These are phyloP conservation scores for Apocrypta bakeri DNA, from an alignment of 1,140 invertebrate genomes.

Conservation along the genomic window DNA sequence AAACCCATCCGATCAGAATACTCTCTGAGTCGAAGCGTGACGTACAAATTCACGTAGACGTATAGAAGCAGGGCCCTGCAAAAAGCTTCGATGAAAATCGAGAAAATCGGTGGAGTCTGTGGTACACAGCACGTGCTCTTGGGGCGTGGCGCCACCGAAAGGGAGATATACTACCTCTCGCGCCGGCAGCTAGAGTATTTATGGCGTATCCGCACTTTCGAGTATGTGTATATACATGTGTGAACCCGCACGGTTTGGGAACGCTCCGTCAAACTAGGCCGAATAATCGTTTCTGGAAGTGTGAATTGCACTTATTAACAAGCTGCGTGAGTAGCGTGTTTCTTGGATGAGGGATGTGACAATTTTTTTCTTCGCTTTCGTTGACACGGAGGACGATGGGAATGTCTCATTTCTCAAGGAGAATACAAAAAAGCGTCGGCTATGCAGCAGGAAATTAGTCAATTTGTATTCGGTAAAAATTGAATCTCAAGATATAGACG, in stretches of 20 bases:
- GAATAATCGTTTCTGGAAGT: conserved; percentile 51
- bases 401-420: background rate
- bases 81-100: background rate
- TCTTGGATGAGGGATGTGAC: background rate
- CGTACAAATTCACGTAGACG: background rate
- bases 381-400: background rate
- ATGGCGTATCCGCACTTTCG: conserved; percentile 33
- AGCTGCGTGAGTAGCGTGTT: background rate
- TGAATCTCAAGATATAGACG: background rate
- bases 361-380: background rate
- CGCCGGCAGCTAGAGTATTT: conserved; percentile 33
- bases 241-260: background rate
- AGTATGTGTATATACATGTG: background rate
- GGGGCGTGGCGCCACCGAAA: conserved; percentile 30
- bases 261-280: conserved; percentile 22
- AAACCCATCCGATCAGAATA: conserved; percentile 1
- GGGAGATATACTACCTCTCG: conserved; percentile 25
- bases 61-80: background rate
- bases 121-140: conserved; percentile 39
- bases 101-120: conserved; percentile 18
- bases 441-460: conserved; percentile 33
- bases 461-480: conserved; percentile 11
- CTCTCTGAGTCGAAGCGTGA: background rate
- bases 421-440: background rate
- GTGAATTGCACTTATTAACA: conserved; percentile 47